Evolutionary conservation across 1,140 invertebrate species (phyloP).

Genomic region (Bombus vancouverensis): DNA sequence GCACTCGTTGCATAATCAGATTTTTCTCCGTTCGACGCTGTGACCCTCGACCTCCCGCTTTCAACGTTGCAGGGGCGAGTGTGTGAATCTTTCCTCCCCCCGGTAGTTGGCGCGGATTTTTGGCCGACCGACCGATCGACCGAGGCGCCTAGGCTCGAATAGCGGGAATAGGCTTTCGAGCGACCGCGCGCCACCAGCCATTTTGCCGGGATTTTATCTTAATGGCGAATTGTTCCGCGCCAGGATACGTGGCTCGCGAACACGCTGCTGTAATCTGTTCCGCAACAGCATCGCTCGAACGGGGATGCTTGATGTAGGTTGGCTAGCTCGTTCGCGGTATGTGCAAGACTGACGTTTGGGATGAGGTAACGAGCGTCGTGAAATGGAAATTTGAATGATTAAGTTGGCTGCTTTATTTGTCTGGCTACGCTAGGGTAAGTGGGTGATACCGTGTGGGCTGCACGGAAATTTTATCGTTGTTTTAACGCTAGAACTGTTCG

Average conservation of each 20-base stretch:
- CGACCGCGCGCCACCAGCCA: conserved; percentile 12
- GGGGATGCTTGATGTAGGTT: not conserved
- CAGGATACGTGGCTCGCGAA: not conserved
- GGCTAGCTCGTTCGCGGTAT: not conserved
- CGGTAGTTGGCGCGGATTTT: conserved; percentile 34
- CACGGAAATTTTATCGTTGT: not conserved
- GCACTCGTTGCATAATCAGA: conserved; percentile 61
- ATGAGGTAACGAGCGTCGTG: conserved; percentile 19
- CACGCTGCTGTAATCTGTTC: not conserved
- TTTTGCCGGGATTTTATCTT: conserved; percentile 40
- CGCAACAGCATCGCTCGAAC: not conserved
- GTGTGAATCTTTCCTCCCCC: conserved; percentile 14
- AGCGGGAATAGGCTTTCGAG: not conserved
- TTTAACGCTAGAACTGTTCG: not conserved
- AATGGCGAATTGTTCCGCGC: conserved; percentile 38
- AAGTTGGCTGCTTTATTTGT: conserved; percentile 3
- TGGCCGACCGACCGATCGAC: not conserved
- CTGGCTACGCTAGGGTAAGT: not conserved
- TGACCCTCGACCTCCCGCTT: conserved; percentile 50
- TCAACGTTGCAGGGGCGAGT: conserved; percentile 31
- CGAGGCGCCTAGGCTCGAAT: conserved; percentile 1
- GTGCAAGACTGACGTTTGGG: not conserved
- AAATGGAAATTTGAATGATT: conserved; percentile 23
- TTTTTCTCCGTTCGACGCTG: conserved; percentile 49
- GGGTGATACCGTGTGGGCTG: not conserved